Conservation (phyloP, 2,797 vertebrate genomes). For the Xyrichtys novacula region DNA sequence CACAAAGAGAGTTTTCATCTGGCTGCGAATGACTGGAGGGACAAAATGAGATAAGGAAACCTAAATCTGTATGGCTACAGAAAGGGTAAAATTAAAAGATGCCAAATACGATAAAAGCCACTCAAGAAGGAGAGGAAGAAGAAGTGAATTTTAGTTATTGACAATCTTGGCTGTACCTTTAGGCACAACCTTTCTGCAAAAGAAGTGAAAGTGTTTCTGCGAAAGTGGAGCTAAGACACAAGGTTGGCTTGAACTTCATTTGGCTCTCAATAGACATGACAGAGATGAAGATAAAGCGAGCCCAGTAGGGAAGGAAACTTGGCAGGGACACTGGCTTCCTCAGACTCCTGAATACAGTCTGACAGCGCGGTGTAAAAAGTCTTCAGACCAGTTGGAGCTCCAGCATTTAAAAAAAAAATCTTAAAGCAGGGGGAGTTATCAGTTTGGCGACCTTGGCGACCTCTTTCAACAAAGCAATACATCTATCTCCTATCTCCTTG, state of each 20-base stretch:
- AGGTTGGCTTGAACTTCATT: constrained; percentile 15
- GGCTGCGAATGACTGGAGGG: constrained; percentile 3
- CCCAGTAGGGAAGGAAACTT: constrained; percentile 13
- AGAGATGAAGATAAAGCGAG: constrained; percentile 33
- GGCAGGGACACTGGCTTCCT: constrained; percentile 7
- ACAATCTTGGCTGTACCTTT: not conserved
- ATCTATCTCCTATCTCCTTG: too few species aligned
- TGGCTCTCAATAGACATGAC: constrained; percentile 10
- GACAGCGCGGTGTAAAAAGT: not conserved
- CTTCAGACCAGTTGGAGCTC: not conserved
- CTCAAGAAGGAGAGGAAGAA: not conserved
- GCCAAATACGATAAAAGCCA: not conserved
- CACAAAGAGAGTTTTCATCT: constrained; percentile 34
- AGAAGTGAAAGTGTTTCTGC: not conserved
- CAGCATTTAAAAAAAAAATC: not conserved
- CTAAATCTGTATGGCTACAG: not conserved
- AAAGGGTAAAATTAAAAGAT: not conserved
- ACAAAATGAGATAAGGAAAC: constrained; percentile 30
- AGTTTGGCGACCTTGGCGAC: too few species aligned
- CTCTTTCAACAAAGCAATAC: too few species aligned
- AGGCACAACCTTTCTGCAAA: not conserved
- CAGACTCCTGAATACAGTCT: constrained; percentile 7
- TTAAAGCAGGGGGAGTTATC: too few species aligned
- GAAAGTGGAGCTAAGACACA: not conserved
- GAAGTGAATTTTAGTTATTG: not conserved